These are phyloP conservation scores for Dynastes grantii DNA, from an alignment of 2,888 invertebrate genomes.

Conservation along the genomic window DNA sequence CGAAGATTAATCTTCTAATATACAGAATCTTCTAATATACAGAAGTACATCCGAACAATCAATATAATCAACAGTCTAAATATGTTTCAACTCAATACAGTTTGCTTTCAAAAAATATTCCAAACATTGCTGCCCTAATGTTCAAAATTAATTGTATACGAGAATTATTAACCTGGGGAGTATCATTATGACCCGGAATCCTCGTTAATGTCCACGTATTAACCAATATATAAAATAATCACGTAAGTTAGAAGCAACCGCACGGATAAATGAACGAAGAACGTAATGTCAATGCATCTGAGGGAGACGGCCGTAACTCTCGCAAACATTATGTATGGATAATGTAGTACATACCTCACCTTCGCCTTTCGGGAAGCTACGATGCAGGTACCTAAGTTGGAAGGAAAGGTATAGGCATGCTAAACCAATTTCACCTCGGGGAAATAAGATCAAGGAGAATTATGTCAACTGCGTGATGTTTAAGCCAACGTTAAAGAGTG, in stretches of 20 bases:
- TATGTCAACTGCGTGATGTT: constrained; percentile 41
- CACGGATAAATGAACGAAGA: constrained; percentile 6
- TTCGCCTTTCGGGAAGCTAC: neutral
- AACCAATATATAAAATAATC: constrained; percentile 23
- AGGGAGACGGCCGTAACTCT: constrained; percentile 7
- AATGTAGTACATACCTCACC: constrained; percentile 17
- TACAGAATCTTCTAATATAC: no score
- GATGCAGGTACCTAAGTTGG: neutral
- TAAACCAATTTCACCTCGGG: constrained; percentile 29
- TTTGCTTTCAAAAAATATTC: no score
- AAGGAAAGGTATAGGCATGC: constrained; percentile 35
- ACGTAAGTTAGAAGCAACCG: neutral
- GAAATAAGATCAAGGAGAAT: constrained; percentile 38
- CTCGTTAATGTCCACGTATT: neutral
- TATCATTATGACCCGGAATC: neutral
- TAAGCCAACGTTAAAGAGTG: constrained; percentile 33
- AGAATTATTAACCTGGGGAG: no score
- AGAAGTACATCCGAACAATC: no score
- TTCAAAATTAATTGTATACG: no score
- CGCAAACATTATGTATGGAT: constrained; percentile 29
- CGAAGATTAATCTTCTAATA: no score
- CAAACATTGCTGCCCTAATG: no score
- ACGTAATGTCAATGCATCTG: neutral
- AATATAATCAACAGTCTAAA: no score
- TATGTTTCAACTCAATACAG: no score